These are phyloP conservation scores for Spisula solida DNA, from an alignment of 2,888 invertebrate species.

Conservation along the genomic window DNA sequence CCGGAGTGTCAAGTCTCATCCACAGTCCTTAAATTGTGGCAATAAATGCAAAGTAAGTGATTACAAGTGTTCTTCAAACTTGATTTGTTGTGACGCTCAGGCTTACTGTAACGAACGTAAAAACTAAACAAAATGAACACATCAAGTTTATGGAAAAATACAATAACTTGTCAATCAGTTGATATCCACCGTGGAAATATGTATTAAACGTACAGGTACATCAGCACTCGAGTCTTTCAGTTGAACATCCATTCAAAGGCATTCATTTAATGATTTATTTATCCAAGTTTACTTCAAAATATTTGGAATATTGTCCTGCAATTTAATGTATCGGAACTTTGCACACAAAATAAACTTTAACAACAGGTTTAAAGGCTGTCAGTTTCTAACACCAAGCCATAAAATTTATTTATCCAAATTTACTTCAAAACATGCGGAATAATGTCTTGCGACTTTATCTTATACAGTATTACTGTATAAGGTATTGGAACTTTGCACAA, in stretches of 20 bases:
- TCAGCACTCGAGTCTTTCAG: not conserved
- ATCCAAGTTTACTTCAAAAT: no score
- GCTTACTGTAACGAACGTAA: not conserved
- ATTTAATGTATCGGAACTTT: no score
- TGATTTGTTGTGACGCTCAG: not conserved
- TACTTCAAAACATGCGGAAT: not conserved
- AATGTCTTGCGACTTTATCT: not conserved
- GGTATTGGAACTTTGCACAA: slow-evolving; percentile 4
- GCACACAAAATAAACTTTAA: no score
- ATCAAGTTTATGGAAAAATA: not conserved
- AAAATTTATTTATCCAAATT: not conserved
- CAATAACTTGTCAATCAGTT: not conserved
- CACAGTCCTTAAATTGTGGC: not conserved
- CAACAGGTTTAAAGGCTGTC: no score
- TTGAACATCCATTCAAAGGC: not conserved
- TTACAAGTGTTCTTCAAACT: slow-evolving; percentile 12
- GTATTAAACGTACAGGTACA: not conserved
- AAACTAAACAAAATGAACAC: not conserved
- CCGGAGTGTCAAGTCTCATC: not conserved
- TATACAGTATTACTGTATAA: not conserved
- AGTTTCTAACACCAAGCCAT: no score
- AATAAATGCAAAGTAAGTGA: not conserved
- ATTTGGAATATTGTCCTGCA: no score
- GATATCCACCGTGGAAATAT: not conserved
- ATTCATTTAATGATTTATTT: no score